A percentile compares a stretch with the other conserved stretches of the same genome.
Conservation (phyloP, 2,797 vertebrate genomes). For the Enteromius paludinosus region DNA sequence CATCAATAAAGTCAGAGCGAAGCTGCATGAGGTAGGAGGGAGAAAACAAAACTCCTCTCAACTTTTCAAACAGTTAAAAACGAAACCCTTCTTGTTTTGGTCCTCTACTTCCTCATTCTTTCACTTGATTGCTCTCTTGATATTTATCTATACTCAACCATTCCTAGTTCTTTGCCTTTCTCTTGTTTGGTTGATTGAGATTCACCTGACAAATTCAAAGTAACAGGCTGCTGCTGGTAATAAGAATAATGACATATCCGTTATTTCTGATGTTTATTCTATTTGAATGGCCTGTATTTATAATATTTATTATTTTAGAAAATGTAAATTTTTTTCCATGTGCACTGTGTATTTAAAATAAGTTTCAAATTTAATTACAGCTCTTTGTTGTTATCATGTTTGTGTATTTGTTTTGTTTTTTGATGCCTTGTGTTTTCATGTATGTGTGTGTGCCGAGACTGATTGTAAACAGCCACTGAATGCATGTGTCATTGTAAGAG, state of each 20-base stretch:
- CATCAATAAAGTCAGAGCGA: constrained; percentile 89
- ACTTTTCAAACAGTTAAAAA: neutral
- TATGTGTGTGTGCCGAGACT: neutral
- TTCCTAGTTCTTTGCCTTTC: neutral
- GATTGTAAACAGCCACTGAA: neutral
- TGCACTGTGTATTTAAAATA: neutral
- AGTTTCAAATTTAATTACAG: neutral
- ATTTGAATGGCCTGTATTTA: neutral
- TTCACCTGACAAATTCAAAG: constrained; percentile 36
- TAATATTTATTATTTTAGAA: neutral
- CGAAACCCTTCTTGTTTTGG: neutral
- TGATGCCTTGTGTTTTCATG: neutral
- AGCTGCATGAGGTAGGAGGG: constrained; percentile 90
- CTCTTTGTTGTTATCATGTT: neutral
- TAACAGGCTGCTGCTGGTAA: neutral
- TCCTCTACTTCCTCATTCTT: neutral
- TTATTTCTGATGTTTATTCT: neutral
- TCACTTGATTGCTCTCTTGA: neutral
- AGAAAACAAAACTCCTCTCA: neutral
- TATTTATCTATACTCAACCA: neutral
- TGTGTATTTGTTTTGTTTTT: neutral
- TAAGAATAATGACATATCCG: neutral
- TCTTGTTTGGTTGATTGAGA: constrained; percentile 57
- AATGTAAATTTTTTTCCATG: neutral
- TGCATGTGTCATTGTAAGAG: constrained; percentile 21